These are phyloP conservation scores for Polypterus senegalus DNA, from an alignment of 2,113 vertebrate genomes.

Conservation along the genomic window DNA sequence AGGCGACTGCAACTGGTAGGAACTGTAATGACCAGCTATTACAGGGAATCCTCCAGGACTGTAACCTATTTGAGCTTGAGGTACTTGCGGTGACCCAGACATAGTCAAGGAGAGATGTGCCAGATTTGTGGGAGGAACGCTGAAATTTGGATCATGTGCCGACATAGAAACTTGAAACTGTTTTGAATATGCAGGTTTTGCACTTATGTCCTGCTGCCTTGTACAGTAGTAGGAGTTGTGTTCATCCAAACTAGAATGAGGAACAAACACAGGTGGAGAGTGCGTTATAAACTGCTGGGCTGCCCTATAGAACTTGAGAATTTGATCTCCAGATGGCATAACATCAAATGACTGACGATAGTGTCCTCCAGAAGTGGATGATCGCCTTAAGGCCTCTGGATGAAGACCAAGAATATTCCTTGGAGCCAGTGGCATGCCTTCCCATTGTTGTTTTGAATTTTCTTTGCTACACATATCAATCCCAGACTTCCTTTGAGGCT, in stretches of 20 bases:
- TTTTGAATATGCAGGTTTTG: constrained; percentile 11
- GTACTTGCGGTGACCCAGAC: constrained; percentile 18
- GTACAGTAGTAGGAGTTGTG: constrained; percentile 18
- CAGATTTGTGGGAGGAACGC: constrained; percentile 13
- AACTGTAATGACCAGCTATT: constrained; percentile 17
- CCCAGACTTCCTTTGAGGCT: neutral
- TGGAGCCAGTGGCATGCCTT: constrained; percentile 8
- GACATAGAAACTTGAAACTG: neutral
- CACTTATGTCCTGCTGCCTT: constrained; percentile 9
- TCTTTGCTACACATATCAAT: neutral
- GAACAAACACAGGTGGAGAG: constrained; percentile 20
- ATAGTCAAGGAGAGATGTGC: constrained; percentile 23
- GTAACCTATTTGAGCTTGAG: constrained; percentile 2
- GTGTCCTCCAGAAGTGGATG: constrained; percentile 27
- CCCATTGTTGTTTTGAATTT: constrained; percentile 10
- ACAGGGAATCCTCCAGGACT: constrained; percentile 9
- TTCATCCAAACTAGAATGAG: constrained; percentile 22
- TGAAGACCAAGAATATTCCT: constrained; percentile 20
- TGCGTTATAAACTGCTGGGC: constrained; percentile 20
- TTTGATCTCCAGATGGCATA: constrained; percentile 34
- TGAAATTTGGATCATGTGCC: constrained; percentile 11
- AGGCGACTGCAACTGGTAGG: constrained; percentile 19
- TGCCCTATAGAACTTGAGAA: constrained; percentile 33
- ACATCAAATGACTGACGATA: constrained; percentile 37
- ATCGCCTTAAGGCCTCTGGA: constrained; percentile 25